Evolutionary conservation across 2,797 vertebrate species (phyloP).

Genomic region (Denticeps clupeoides): DNA sequence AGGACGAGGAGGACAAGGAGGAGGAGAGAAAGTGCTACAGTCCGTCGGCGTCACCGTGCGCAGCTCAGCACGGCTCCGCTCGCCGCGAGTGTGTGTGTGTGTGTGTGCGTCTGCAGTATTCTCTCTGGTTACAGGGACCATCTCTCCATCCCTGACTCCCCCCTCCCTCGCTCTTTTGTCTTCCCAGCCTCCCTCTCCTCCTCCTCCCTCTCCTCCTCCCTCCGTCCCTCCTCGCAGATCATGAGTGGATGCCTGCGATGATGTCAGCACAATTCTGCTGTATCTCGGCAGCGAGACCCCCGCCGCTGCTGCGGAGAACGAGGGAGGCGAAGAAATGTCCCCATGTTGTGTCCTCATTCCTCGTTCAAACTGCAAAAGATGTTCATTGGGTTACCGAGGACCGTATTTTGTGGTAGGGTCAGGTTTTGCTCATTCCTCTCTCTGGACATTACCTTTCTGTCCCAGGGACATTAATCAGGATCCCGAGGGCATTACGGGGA

Average conservation of each 20-base stretch:
- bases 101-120: slow-evolving; percentile 33
- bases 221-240: slow-evolving; percentile 29
- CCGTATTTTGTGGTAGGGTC: too few relatives aligned
- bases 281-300: slow-evolving; percentile 28
- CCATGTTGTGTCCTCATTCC: too few relatives aligned
- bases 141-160: slow-evolving; percentile 19
- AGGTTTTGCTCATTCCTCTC: too few relatives aligned
- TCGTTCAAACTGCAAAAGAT: too few relatives aligned
- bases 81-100: slow-evolving; percentile 4
- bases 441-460: too few relatives aligned
- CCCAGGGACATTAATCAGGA: too few relatives aligned
- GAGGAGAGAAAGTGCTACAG: too few relatives aligned
- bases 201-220: neutral
- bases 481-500: too few relatives aligned
- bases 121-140: slow-evolving; percentile 42
- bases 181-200: neutral
- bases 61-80: slow-evolving; percentile 8
- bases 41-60: slow-evolving; percentile 10
- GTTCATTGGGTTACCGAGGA: too few relatives aligned
- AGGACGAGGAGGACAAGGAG: slow-evolving; percentile 9
- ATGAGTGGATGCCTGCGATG: slow-evolving; percentile 58
- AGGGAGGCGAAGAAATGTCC: too few relatives aligned
- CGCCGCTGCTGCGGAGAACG: neutral
- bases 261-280: slow-evolving; percentile 63
- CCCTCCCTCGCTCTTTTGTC: slow-evolving; percentile 17